Evolutionary conservation across 2,113 vertebrate genomes (phyloP), one percentile per base, ranked within the genome.

Genomic region (Tretioscincus oriximinensis): DNA sequence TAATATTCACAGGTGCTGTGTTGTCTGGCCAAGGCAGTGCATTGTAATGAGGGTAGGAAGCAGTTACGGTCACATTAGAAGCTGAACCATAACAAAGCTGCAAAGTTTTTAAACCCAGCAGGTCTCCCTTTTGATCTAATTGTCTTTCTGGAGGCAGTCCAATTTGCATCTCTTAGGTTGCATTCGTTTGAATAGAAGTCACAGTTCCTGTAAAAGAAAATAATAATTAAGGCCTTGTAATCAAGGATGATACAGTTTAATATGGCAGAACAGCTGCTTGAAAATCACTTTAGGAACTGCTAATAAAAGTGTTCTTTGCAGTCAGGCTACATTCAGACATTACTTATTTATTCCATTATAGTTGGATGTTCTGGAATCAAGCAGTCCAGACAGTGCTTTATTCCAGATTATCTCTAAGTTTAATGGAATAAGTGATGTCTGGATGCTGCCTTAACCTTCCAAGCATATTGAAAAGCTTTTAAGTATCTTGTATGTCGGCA

Each of bases 201-300:
- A 67, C 1, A 11, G 24, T 14, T 60, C 84, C 64, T 75, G 31
- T 86, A 73, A 12, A 67, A 28, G 67, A 35, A 47, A 41, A 58
- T 58, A 35, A 47, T 68, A 41, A 88, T 88, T 81, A 77, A 75
- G 88, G 77, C 4, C 74, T 71, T 71, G 67, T 81, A 74, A 86
- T 72, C n/a, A 78, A 84, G 80, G 20, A 80, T 28, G 83, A 84
- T 79, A 16, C 58, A 66, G 58, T 35, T 88, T 86, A 70, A 69
- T 78, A n/a, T 16, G 65, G 41, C 26, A 67, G 64, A 89, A 41
- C 68, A 51, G 73, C 78, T 86, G 78, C 84, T 73, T 87, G 24
- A 78, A 88, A 90, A 81, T 73, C 85, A 63, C 77, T 82, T 8
- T 73, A 76, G 85, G 49, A 81, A 73, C 87, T 86, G 86, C 77